Conservation (phyloP, 1,140 invertebrate genomes). For the Dryas iulia region DNA sequence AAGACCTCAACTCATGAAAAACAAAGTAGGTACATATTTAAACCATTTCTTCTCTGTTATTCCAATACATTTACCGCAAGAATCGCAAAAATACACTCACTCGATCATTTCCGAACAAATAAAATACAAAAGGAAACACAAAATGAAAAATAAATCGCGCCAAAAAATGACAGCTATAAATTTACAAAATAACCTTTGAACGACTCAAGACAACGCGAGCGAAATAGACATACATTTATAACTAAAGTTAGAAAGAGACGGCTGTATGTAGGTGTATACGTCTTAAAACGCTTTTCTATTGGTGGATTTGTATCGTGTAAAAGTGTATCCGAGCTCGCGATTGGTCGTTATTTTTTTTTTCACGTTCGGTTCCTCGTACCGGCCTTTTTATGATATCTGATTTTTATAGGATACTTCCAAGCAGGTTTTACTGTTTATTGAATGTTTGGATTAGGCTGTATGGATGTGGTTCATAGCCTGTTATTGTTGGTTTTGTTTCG, state of each 20-base stretch:
- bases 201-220: constrained; percentile 32
- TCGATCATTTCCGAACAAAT: constrained; percentile 39
- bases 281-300: constrained; percentile 58
- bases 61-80: background rate
- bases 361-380: constrained; percentile 39
- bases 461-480: constrained; percentile 23
- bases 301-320: constrained; percentile 66
- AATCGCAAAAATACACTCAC: constrained; percentile 5
- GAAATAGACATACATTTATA: constrained; percentile 29
- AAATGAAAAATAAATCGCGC: constrained; percentile 45
- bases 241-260: constrained; percentile 46
- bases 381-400: constrained; percentile 63
- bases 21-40: background rate
- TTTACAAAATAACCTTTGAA: constrained; percentile 37
- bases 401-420: constrained; percentile 59
- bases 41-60: background rate
- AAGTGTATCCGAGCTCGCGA: constrained; percentile 46
- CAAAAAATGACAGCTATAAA: constrained; percentile 40
- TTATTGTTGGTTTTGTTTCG: constrained; percentile 19
- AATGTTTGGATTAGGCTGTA: constrained; percentile 44
- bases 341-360: constrained; percentile 56
- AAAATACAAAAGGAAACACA: constrained; percentile 36
- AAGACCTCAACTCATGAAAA: background rate
- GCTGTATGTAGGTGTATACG: constrained; percentile 37
- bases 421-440: constrained; percentile 57